Percentiles rank a stretch among this genome's conserved stretches.
Evolutionary conservation across 1,140 invertebrate genomes (phyloP).

Genomic region (Acyrthosiphon pisum): DNA sequence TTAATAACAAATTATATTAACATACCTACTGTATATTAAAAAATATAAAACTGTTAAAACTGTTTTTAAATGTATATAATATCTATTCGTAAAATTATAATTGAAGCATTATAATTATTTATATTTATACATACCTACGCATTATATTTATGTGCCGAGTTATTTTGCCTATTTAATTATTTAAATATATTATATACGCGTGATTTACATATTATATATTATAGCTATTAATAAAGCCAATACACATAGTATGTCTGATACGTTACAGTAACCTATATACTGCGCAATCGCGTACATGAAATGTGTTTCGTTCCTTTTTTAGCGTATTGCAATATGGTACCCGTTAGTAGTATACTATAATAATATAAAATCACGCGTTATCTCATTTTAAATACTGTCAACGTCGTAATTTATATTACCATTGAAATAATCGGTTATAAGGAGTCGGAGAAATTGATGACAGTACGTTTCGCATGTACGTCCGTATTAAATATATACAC

Average conservation of each 20-base stretch:
- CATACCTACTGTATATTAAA: no score
- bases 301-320: neutral
- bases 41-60: no score
- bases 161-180: no score
- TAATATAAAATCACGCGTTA: neutral
- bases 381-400: neutral
- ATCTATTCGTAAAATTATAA: neutral
- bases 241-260: neutral
- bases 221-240: neutral
- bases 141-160: no score
- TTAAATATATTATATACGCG: no score
- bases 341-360: no score
- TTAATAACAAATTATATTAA: neutral
- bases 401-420: neutral
- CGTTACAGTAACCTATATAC: no score
- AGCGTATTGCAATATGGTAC: neutral
- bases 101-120: neutral
- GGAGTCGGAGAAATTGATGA: neutral
- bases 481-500: neutral
- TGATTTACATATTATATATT: neutral
- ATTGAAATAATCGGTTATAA: neutral
- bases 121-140: neutral
- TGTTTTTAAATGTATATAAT: no score
- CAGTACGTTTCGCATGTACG: neutral
- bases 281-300: neutral